Conservation (phyloP, 2,888 invertebrate species). For the Caenorhabditis virilis region DNA sequence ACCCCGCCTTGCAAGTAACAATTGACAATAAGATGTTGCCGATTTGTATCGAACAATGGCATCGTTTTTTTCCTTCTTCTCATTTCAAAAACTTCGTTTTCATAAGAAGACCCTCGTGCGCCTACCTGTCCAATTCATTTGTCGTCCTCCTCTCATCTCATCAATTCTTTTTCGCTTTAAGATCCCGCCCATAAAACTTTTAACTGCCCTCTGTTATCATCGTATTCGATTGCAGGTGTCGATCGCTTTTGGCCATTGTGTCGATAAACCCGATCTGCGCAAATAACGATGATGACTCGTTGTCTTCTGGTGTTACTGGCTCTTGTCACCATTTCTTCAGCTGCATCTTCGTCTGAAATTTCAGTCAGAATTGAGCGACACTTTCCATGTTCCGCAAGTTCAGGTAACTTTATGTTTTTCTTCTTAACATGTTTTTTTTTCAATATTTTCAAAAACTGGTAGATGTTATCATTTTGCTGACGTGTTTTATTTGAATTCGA, state of each 20-base stretch:
- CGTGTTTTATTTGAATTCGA: too few relatives aligned
- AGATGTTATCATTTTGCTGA: too few relatives aligned
- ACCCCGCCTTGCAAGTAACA: too few relatives aligned
- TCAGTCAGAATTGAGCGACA: conserved; percentile 65
- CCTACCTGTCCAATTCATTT: conserved; percentile 30
- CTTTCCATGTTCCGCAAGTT: conserved; percentile 66
- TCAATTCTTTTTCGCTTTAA: too few relatives aligned
- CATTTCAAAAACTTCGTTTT: conserved; percentile 3
- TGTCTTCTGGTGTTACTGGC: conserved; percentile 28
- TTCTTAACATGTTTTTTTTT: neutral
- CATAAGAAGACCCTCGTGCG: conserved; percentile 1
- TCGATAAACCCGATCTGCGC: conserved; percentile 40
- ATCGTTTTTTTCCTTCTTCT: conserved; percentile 7
- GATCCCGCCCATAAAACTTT: too few relatives aligned
- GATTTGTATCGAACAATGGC: neutral
- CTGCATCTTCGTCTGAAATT: conserved; percentile 54
- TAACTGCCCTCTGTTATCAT: too few relatives aligned
- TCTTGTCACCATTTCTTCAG: conserved; percentile 18
- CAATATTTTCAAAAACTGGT: neutral
- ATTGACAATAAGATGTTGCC: too few relatives aligned
- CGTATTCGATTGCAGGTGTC: conserved; percentile 6
- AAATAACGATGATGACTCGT: conserved; percentile 24
- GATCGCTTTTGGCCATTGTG: conserved; percentile 26
- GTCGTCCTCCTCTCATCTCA: conserved; percentile 14
- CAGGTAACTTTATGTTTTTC: conserved; percentile 48